These are phyloP conservation scores for Pantala flavescens DNA, from an alignment of 1,140 invertebrate species.

Conservation along the genomic window DNA sequence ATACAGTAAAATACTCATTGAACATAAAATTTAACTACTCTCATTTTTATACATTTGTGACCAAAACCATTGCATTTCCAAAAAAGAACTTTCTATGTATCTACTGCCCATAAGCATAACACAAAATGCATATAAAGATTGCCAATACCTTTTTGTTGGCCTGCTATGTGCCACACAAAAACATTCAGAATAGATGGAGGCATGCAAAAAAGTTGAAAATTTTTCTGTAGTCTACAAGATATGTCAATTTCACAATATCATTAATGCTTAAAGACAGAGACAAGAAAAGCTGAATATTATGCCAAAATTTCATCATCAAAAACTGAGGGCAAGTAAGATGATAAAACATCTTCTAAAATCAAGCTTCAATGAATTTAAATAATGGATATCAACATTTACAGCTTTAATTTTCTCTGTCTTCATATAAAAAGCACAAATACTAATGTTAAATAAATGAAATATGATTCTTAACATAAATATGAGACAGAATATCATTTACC, in stretches of 20 bases:
- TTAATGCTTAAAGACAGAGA: neutral
- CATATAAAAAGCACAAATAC: neutral
- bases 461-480: neutral
- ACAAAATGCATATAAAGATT: constrained; percentile 13
- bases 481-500: neutral
- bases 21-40: no score
- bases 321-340: no score
- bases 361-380: no score
- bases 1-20: no score
- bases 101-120: neutral
- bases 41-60: neutral
- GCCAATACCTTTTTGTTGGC: constrained; percentile 18
- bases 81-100: neutral
- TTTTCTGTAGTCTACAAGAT: constrained; percentile 10
- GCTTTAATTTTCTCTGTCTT: neutral
- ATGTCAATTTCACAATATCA: constrained; percentile 7
- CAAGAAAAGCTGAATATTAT: neutral
- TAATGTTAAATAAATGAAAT: neutral
- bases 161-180: constrained; percentile 19
- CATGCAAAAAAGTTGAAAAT: constrained; percentile 19
- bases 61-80: neutral
- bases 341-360: no score
- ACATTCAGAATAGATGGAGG: constrained; percentile 20
- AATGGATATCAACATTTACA: neutral
- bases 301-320: no score